Evolutionary conservation across 2,888 invertebrate genomes (phyloP).

Genomic region (Gymnocheta viridis): DNA sequence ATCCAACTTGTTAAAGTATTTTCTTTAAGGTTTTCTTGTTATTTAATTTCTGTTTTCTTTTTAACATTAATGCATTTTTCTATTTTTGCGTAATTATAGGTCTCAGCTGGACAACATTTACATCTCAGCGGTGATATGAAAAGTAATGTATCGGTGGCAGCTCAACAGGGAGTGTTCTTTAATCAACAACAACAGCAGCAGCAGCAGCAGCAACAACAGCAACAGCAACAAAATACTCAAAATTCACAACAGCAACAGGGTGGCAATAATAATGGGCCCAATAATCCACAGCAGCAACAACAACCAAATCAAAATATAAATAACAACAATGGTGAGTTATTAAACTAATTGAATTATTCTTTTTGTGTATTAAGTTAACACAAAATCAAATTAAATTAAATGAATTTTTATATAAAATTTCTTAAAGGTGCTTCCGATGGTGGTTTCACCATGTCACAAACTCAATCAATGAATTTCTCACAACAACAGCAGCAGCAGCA

Average conservation of each 20-base stretch:
- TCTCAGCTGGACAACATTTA: conserved; percentile 93
- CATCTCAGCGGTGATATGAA: conserved; percentile 88
- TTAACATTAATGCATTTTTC: conserved; percentile 17
- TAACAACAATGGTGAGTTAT: conserved; percentile 79
- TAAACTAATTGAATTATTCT: conserved; percentile 28
- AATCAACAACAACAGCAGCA: conserved; percentile 82
- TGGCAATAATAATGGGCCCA: conserved; percentile 69
- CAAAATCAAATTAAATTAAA: not conserved
- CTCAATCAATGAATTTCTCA: conserved; percentile 93
- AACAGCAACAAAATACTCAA: conserved; percentile 79
- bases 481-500: conserved; percentile 85
- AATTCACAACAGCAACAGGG: conserved; percentile 77
- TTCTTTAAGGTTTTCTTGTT: conserved; percentile 3
- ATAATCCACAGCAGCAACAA: conserved; percentile 79
- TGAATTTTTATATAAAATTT: not conserved
- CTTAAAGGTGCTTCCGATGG: conserved; percentile 79
- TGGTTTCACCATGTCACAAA: conserved; percentile 89
- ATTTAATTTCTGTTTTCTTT: not conserved
- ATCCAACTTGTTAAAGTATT: conserved; percentile 40
- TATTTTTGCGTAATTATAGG: conserved; percentile 83
- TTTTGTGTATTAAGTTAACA: not conserved
- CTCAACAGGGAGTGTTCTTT: conserved; percentile 92
- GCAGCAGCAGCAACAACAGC: conserved; percentile 77
- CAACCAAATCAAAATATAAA: conserved; percentile 76
- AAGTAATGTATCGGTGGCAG: conserved; percentile 90